Conservation (phyloP, 2,888 invertebrate genomes). For the Hemaris fuciformis region DNA sequence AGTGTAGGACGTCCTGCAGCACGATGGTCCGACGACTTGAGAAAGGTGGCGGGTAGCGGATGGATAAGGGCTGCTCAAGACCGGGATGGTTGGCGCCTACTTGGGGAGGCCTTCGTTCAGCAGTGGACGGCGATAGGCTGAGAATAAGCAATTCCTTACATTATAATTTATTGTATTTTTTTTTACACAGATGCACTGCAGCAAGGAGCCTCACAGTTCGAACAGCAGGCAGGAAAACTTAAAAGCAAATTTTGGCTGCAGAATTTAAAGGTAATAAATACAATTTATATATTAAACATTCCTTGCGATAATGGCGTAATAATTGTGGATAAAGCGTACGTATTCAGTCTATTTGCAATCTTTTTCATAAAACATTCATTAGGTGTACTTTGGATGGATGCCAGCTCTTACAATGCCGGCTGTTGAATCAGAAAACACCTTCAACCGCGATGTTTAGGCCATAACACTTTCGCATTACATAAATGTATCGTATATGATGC, state of each 20-base stretch:
- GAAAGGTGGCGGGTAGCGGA: no score
- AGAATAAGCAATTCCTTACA: no score
- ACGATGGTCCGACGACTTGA: no score
- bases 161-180: neutral
- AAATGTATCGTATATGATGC: neutral
- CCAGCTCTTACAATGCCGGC: neutral
- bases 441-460: neutral
- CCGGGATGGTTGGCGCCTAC: no score
- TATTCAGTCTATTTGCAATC: neutral
- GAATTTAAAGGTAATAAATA: constrained; percentile 89
- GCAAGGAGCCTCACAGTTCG: constrained; percentile 97
- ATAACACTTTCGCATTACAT: neutral
- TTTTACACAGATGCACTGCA: constrained; percentile 89
- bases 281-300: no score
- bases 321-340: neutral
- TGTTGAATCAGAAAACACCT: neutral
- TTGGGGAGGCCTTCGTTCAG: no score
- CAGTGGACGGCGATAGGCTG: no score
- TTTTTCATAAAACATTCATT: neutral
- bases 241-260: constrained; percentile 99
- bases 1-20: no score
- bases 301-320: neutral
- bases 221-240: constrained; percentile 97
- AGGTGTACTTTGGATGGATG: neutral
- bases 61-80: no score